Percentiles rank a stretch among this genome's conserved stretches.
phyloP scores from a whole-genome alignment of 2,888 invertebrate species.

The Drosophila koepferae region DNA sequence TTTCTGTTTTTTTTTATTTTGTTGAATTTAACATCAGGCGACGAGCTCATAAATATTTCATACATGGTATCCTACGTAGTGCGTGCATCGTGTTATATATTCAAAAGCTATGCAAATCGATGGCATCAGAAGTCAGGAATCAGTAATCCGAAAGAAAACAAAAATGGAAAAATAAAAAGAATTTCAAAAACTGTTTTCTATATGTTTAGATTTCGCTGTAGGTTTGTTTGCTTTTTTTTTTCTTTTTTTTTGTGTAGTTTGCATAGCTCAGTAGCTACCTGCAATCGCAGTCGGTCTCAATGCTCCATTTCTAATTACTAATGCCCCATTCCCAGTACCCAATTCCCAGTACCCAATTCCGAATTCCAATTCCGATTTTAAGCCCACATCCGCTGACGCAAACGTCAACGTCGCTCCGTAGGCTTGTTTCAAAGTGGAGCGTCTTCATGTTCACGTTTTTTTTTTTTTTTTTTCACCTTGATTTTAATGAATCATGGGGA shows the following conservation, averaged over 20 bases:
- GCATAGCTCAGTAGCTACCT: slow-evolving; percentile 50
- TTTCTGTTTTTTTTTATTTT: slow-evolving; percentile 22
- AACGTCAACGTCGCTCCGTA: slow-evolving; percentile 21
- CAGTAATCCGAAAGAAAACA: slow-evolving; percentile 45
- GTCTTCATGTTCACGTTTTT: slow-evolving; percentile 5
- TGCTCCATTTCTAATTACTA: slow-evolving; percentile 38
- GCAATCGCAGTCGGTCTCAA: slow-evolving; percentile 27
- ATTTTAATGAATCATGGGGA: slow-evolving; percentile 41
- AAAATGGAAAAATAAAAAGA: slow-evolving; percentile 8
- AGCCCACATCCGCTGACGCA: slow-evolving; percentile 60
- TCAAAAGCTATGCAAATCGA: slow-evolving; percentile 72
- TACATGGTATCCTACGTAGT: slow-evolving; percentile 41
- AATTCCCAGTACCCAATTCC: slow-evolving; percentile 10
- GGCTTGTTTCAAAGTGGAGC: slow-evolving; percentile 15
- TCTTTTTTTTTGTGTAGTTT: slow-evolving; percentile 20
- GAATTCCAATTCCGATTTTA: slow-evolving; percentile 26
- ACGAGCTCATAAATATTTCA: slow-evolving; percentile 75
- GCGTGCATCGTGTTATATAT: slow-evolving; percentile 51
- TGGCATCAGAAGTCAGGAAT: slow-evolving; percentile 62
- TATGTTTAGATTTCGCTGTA: slow-evolving; percentile 45
- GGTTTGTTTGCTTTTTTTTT: too few relatives aligned
- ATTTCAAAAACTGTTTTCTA: slow-evolving; percentile 39
- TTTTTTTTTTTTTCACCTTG: slow-evolving; percentile 35
- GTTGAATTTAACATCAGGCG: slow-evolving; percentile 75
- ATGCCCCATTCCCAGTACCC: slow-evolving; percentile 17